Evolutionary conservation across 1,140 invertebrate species (phyloP), one percentile per base, ranked within the genome.

Genomic region (Megalopta genalis): DNA sequence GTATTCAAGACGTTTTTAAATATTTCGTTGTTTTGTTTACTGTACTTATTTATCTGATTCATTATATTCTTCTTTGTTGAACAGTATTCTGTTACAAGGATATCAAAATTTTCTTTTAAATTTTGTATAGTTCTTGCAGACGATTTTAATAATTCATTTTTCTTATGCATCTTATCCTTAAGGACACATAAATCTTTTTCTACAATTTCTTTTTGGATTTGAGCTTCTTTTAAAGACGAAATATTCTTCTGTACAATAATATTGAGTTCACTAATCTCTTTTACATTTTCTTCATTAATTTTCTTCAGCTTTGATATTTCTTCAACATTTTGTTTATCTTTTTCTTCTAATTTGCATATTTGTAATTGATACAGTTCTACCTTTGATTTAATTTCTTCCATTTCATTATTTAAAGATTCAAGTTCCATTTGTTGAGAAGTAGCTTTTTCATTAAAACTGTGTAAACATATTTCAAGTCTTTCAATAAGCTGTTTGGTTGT

Each of bases 321-420:
- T 18, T 16, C 37, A 37, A 46, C 39, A 71, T 68, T 72, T 5
- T 84, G 46, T 23, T 82, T 42, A 60, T 83, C 74, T 27, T 77
- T 71, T n/a, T 88, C 60, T 80, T 85, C 37, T n/a, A 89, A 77
- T 65, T 62, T 39, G 14, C 12, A 54, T 76, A 86, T 71, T 23
- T 65, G n/a, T 62, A 27, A 62, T 64, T 74, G 72, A 54, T 60
- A 71, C 10, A 42, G 9, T 59, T 23, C 14, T 12, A 68, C 6
- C 1, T 64, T 76, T 49, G 46, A 63, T 52, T 76, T 67, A 21
- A 9, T 59, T 64, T 81, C 67, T 32, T 75, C 57, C 10, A 85
- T 60, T 4, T n/a, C 23, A 46, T n/a, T 66, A 21, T 74, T 77
- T 25, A 80, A 25, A 57, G 69, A 66, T 8, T 69, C 9, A 1